A percentile compares a stretch with the other conserved stretches of the same genome.
phyloP scores from a whole-genome alignment of 2,113 vertebrate species.

The Nannospalax galili region DNA sequence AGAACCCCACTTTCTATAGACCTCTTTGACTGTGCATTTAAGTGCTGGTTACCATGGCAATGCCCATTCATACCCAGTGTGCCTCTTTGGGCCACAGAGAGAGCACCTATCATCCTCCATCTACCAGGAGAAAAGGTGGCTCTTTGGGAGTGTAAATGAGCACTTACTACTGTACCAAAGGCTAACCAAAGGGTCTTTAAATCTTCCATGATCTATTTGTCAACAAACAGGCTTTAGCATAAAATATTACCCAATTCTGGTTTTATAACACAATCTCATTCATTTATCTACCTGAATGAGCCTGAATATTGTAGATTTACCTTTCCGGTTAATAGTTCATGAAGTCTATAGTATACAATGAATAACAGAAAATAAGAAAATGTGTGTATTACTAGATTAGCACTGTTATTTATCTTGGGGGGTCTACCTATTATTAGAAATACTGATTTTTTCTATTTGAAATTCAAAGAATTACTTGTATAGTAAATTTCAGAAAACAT shows the following conservation, averaged over 20 bases:
- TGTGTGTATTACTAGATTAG: neutral
- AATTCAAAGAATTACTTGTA: neutral
- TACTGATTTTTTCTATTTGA: neutral
- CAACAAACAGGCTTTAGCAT: constrained; percentile 69
- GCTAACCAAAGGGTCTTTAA: neutral
- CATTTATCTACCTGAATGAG: constrained; percentile 64
- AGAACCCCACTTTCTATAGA: neutral
- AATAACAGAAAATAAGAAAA: constrained; percentile 7
- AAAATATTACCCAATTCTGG: constrained; percentile 62
- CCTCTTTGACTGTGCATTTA: neutral
- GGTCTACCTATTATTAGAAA: neutral
- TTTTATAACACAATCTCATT: constrained; percentile 64
- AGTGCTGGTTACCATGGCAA: neutral
- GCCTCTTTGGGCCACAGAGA: neutral
- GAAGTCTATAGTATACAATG: constrained; percentile 57
- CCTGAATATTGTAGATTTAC: constrained; percentile 61
- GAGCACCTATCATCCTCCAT: neutral
- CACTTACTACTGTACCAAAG: constrained; percentile 38
- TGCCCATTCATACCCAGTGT: neutral
- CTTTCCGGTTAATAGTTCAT: constrained; percentile 69
- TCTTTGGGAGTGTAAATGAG: constrained; percentile 18
- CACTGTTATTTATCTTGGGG: neutral
- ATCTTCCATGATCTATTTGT: constrained; percentile 61
- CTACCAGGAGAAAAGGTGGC: neutral
- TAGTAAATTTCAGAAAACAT: neutral